Evolutionary conservation across 2,797 vertebrate genomes (phyloP).

Genomic region (Lagorchestes hirsutus): DNA sequence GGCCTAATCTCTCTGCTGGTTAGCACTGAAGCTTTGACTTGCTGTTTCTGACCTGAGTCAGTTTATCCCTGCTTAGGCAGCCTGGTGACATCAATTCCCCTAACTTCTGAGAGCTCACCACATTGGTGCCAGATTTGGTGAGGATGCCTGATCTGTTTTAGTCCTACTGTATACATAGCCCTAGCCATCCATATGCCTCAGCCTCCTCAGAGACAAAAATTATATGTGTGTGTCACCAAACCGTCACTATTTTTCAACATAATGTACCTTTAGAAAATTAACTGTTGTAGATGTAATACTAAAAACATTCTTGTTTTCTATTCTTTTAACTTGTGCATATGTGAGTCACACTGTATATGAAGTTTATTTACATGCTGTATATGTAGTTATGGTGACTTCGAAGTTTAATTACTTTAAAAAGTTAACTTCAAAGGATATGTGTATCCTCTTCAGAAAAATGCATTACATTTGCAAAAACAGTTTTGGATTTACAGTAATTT

Average conservation of each 20-base stretch:
- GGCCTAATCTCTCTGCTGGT: too few relatives aligned
- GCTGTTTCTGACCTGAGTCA: too few relatives aligned
- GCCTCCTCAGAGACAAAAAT: too few relatives aligned
- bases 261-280: constrained; percentile 54
- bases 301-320: background rate
- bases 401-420: constrained; percentile 51
- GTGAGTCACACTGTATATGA: constrained; percentile 47
- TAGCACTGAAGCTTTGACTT: too few relatives aligned
- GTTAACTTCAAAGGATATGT: constrained; percentile 57
- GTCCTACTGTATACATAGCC: too few relatives aligned
- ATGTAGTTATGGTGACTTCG: constrained; percentile 34
- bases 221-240: too few relatives aligned
- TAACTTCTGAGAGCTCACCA: too few relatives aligned
- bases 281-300: constrained; percentile 54
- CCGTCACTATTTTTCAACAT: background rate
- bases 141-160: too few relatives aligned
- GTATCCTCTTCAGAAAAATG: constrained; percentile 38
- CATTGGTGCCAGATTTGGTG: too few relatives aligned
- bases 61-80: too few relatives aligned
- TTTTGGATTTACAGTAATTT: constrained; percentile 56
- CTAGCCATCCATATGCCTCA: too few relatives aligned
- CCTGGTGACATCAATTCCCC: too few relatives aligned
- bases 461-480: constrained; percentile 49
- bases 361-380: constrained; percentile 6
- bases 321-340: constrained; percentile 51